Percentiles rank a stretch among this genome's conserved stretches.
Conservation (phyloP, 2,888 invertebrate genomes). For the Amblyjoppa fuscipennis region DNA sequence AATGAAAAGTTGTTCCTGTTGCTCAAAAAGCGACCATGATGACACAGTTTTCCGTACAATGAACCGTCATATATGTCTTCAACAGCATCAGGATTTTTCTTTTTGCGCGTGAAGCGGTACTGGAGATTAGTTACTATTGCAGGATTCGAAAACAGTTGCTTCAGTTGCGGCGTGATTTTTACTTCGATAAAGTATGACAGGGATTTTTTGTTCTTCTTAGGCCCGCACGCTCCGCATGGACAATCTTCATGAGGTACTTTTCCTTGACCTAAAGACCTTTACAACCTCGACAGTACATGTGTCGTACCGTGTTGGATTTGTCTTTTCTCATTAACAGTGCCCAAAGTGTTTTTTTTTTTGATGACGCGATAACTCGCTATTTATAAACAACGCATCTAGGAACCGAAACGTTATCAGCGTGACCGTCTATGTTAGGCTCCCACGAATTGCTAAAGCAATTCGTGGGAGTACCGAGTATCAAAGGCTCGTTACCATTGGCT, state of each 20-base stretch:
- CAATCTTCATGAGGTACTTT: background rate
- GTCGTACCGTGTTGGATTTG: background rate
- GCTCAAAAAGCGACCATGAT: slow-evolving; percentile 40
- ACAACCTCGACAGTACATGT: background rate
- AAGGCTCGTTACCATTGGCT: too few species aligned
- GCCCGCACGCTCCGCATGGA: background rate
- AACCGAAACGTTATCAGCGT: too few species aligned
- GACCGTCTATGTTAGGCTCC: too few species aligned
- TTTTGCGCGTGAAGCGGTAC: slow-evolving; percentile 33
- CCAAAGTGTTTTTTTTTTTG: background rate
- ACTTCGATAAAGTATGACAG: background rate
- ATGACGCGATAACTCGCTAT: background rate
- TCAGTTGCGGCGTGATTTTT: background rate
- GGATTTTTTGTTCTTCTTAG: background rate
- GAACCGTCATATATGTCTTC: background rate
- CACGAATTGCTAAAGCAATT: too few species aligned
- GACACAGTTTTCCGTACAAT: slow-evolving; percentile 24
- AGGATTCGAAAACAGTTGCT: background rate
- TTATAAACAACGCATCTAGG: too few species aligned
- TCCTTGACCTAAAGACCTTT: background rate
- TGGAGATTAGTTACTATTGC: slow-evolving; percentile 5
- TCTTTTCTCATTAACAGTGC: background rate
- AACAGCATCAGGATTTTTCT: slow-evolving; percentile 28
- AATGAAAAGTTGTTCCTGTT: slow-evolving; percentile 37
- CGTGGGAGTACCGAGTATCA: too few species aligned